Evolutionary conservation across 1,140 invertebrate genomes (phyloP).

Genomic region (Scaptomyza pallida): DNA sequence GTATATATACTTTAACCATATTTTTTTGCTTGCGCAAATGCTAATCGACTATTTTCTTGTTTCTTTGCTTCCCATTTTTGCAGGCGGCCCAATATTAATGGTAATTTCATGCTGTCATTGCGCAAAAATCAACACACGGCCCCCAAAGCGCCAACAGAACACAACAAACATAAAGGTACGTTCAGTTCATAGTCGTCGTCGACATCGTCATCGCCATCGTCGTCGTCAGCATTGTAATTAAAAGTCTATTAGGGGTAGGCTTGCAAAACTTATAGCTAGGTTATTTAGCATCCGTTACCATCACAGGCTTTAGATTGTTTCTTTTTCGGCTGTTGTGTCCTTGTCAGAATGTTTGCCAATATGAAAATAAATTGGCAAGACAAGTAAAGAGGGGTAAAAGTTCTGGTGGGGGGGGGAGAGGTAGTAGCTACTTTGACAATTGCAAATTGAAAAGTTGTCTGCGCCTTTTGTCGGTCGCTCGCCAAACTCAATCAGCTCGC

Average conservation of each 20-base stretch:
- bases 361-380: slow-evolving; percentile 41
- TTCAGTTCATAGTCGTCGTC: slow-evolving; percentile 7
- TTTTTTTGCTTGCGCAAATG: slow-evolving; percentile 23
- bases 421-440: neutral
- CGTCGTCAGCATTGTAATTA: too few species aligned
- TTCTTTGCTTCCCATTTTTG: slow-evolving; percentile 31
- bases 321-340: slow-evolving; percentile 16
- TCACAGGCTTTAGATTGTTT: slow-evolving; percentile 14
- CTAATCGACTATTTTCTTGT: slow-evolving; percentile 47
- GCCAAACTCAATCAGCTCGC: slow-evolving; percentile 27
- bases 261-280: slow-evolving; percentile 7
- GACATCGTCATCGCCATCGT: too few species aligned
- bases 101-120: slow-evolving; percentile 57
- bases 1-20: slow-evolving; percentile 1
- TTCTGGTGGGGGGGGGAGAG: neutral
- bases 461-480: neutral
- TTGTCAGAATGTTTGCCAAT: slow-evolving; percentile 42
- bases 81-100: slow-evolving; percentile 47
- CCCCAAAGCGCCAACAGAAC: slow-evolving; percentile 35
- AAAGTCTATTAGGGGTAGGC: slow-evolving; percentile 56
- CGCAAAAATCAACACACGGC: slow-evolving; percentile 56
- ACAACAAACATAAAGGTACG: slow-evolving; percentile 42
- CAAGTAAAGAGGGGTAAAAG: slow-evolving; percentile 1
- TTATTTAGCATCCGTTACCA: slow-evolving; percentile 5
- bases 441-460: slow-evolving; percentile 36